A percentile compares a stretch with the other conserved stretches of the same genome.
phyloP scores from a whole-genome alignment of 1,140 invertebrate species.

The Drosophila oshimai region DNA sequence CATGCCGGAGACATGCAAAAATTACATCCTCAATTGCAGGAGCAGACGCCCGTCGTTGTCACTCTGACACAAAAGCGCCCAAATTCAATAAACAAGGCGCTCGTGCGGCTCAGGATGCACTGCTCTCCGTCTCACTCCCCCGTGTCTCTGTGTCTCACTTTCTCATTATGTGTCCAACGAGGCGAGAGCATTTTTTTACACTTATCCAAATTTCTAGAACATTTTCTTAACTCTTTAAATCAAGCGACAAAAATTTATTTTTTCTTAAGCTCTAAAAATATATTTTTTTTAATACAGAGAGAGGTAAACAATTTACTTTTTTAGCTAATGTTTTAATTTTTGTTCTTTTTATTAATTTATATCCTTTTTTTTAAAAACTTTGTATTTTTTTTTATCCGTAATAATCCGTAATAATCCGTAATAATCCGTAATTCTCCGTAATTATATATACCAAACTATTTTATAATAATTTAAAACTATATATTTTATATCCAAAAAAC shows the following conservation, averaged over 20 bases:
- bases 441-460: too few relatives aligned
- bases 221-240: neutral
- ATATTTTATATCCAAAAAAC: too few relatives aligned
- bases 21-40: conserved; percentile 76
- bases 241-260: neutral
- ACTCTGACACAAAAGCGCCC: conserved; percentile 47
- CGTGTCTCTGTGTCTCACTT: neutral
- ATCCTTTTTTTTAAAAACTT: too few relatives aligned
- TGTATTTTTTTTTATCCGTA: too few relatives aligned
- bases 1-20: conserved; percentile 79
- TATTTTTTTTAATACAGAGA: too few relatives aligned
- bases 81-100: conserved; percentile 76
- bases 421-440: too few relatives aligned
- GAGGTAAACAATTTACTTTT: too few relatives aligned
- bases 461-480: too few relatives aligned
- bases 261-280: too few relatives aligned
- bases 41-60: conserved; percentile 31
- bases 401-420: too few relatives aligned
- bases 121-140: neutral
- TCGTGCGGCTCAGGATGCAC: conserved; percentile 56
- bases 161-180: conserved; percentile 25
- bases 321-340: too few relatives aligned
- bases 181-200: conserved; percentile 12
- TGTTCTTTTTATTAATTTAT: too few relatives aligned
- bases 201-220: neutral